phyloP scores from a whole-genome alignment of 1,140 invertebrate genomes.

The Procambarus clarkii region DNA sequence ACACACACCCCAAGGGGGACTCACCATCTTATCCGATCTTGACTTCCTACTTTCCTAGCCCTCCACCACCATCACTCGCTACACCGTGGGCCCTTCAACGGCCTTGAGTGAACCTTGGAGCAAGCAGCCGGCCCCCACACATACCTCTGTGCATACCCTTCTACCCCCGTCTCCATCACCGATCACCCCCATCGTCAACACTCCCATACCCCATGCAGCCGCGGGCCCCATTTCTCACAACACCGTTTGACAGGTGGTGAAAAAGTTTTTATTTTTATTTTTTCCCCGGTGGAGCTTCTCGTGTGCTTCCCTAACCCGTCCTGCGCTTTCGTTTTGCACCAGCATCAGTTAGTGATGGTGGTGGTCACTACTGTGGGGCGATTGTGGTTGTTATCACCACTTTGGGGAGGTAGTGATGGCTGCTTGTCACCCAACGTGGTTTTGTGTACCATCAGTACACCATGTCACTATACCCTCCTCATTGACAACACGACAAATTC shows the following conservation, averaged over 20 bases:
- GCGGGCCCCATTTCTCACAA: background rate
- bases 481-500: no score
- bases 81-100: constrained; percentile 68
- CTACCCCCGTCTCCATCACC: background rate
- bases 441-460: no score
- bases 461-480: no score
- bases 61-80: constrained; percentile 37
- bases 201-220: background rate
- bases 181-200: no score
- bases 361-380: no score
- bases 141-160: constrained; percentile 19
- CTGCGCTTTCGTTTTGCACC: no score
- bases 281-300: no score
- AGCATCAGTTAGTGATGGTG: no score
- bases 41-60: constrained; percentile 24
- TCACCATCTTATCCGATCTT: constrained; percentile 16
- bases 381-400: no score
- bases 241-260: background rate
- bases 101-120: constrained; percentile 66
- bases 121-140: constrained; percentile 33
- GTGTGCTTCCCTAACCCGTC: no score
- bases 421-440: no score
- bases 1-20: background rate
- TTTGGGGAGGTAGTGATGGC: no score
- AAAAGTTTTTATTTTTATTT: background rate